phyloP scores from a whole-genome alignment of 1,140 invertebrate species.

The Nilaparvata lugens region DNA sequence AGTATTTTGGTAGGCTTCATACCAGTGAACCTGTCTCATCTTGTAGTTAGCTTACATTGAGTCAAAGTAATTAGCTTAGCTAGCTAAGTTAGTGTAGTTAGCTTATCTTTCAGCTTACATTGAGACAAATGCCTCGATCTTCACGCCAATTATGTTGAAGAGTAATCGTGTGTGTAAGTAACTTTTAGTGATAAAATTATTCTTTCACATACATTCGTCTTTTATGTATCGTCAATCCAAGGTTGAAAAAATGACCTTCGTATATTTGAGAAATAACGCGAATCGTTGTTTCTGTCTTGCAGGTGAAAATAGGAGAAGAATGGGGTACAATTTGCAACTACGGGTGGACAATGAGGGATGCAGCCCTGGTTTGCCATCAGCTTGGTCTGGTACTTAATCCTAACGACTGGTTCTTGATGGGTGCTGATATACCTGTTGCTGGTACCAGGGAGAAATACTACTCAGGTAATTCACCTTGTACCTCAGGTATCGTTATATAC shows the following conservation, averaged over 20 bases:
- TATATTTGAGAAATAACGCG: conserved; percentile 6
- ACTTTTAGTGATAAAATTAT: too few relatives aligned
- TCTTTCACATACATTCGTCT: too few relatives aligned
- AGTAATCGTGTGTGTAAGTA: too few relatives aligned
- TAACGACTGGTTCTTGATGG: conserved; percentile 78
- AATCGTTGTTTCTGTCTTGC: conserved; percentile 27
- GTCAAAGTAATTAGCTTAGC: too few relatives aligned
- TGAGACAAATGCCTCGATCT: too few relatives aligned
- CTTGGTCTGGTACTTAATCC: conserved; percentile 88
- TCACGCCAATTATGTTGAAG: not conserved
- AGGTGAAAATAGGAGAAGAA: conserved; percentile 64
- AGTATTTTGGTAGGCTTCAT: too few relatives aligned
- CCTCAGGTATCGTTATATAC: too few relatives aligned
- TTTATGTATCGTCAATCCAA: too few relatives aligned
- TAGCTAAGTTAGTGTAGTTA: too few relatives aligned
- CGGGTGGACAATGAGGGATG: conserved; percentile 86
- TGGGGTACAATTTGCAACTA: conserved; percentile 98
- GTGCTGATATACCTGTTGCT: conserved; percentile 66
- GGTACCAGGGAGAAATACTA: conserved; percentile 66
- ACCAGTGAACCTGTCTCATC: too few relatives aligned
- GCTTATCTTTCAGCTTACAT: too few relatives aligned
- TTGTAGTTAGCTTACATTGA: too few relatives aligned
- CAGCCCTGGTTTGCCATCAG: conserved; percentile 91
- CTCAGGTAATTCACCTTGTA: conserved; percentile 45
- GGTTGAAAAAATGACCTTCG: not conserved